Evolutionary conservation across 2,888 invertebrate genomes (phyloP), one percentile per base, ranked within the genome.

Genomic region (Pyrrhia umbra): DNA sequence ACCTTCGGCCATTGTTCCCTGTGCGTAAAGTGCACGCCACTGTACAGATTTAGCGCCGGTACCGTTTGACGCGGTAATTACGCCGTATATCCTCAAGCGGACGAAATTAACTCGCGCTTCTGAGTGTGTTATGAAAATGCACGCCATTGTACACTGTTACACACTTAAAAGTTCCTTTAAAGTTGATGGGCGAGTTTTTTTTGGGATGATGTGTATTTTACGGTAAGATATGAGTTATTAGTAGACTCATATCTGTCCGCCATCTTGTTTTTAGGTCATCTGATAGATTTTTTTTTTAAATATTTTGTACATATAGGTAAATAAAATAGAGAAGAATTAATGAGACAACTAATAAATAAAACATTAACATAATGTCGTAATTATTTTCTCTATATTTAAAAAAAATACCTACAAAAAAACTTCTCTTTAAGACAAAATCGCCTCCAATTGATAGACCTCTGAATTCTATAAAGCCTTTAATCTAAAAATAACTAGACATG

Each of bases 41-140:
- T 40, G 75, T 75, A 74, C 85, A 77, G 85, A 86, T 86, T 85
- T 85, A 85, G 85, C 77, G 65, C 80, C 79, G 81, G 83, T 81
- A 79, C 70, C 82, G 79, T 85, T 85, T 86, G 87, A 86, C 83
- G 83, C 73, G 63, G 77, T 86, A 88, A 88, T 88, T 86, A 86
- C 81, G 52, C 82, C 71, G 84, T 88, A 87, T 87, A 88, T 88
- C 84, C 84, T 81, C 54, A 51, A 58, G 59, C 79, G 80, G 77
- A 81, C 81, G 45, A 67, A 83, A 84, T 85, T 87, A 85, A 85
- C 85, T 81, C 60, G 34, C 60, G 42, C 58, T 39, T 23, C 55
- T 60, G 58, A 54, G 57, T 64, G 49, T 71, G 74, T 73, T 79
- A 75, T 77, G 78, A 76, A 80, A 75, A 81, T 76, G 72, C 67